A percentile compares a stretch with the other conserved stretches of the same genome.
phyloP scores from a whole-genome alignment of 2,888 invertebrate genomes.

The Itoplectis maculator region DNA sequence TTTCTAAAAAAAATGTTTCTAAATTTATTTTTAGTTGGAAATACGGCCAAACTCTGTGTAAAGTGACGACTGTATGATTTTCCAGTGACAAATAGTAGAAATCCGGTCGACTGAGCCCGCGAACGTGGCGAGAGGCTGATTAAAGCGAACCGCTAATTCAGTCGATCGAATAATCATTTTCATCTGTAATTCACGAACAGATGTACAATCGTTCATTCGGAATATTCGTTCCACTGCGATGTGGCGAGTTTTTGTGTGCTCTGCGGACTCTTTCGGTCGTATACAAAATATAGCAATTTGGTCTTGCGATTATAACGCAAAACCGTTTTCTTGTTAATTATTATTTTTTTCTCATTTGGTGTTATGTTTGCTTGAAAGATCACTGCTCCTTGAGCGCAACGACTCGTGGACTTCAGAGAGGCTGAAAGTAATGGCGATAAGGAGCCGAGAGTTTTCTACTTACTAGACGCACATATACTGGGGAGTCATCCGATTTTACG shows the following conservation, averaged over 20 bases:
- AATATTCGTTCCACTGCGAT: conserved; percentile 44
- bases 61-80: not conserved
- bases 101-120: conserved; percentile 24
- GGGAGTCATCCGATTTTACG: conserved; percentile 29
- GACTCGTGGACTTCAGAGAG: conserved; percentile 17
- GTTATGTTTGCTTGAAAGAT: conserved; percentile 55
- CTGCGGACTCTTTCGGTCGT: conserved; percentile 54
- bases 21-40: not conserved
- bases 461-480: conserved; percentile 10
- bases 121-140: conserved; percentile 34
- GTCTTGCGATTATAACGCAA: conserved; percentile 54
- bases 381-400: conserved; percentile 36
- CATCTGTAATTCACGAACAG: conserved; percentile 25
- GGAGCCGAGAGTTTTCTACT: conserved; percentile 13
- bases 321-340: conserved; percentile 35
- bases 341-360: conserved; percentile 57
- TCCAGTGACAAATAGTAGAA: not conserved
- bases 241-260: conserved; percentile 53
- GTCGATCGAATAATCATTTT: conserved; percentile 56
- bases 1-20: not conserved
- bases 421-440: conserved; percentile 33
- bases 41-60: not conserved
- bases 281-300: conserved; percentile 66
- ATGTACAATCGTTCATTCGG: conserved; percentile 42
- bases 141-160: conserved; percentile 55